Evolutionary conservation across 1,140 invertebrate genomes (phyloP), one percentile per base, ranked within the genome.

Genomic region (Bradysia coprophila): DNA sequence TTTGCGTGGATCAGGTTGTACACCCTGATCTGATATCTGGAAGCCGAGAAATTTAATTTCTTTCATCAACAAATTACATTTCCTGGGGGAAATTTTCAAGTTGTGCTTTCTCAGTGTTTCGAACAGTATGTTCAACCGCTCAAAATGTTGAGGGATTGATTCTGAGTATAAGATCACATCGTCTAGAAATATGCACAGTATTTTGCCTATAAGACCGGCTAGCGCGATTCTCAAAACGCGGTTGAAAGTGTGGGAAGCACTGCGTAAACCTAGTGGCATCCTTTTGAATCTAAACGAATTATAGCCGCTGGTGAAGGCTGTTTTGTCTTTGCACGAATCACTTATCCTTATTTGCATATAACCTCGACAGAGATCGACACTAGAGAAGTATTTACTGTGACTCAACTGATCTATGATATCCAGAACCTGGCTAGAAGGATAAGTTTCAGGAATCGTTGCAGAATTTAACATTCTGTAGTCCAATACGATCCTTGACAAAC

Each of bases 371-470:
- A 71, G 45, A 51, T 73, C 67, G 5, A 71, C 44, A 5, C 61
- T 58, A 10, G 60, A 57, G 48, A 71, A 71, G 45, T 60, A 67
- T 21, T 54, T 55, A 10, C 54, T 46, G 11, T 60, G 59, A 6
- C 54, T 53, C 24, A 71, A 42, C 24, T 50, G 48, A 43, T 66
- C 55, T 20, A 74, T 48, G 24, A 59, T 60, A n/a, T 66, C 58
- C 21, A 63, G 57, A 13, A 73, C 68, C 34, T 59, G 53, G 1
- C 69, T 70, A 6, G 75, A 44, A 1, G 68, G 71, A 51, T 57
- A 71, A 23, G 23, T 41, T 28, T 62, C 54, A 16, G 43, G 46
- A 4, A 59, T 47, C 2, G 53, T 61, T 16, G 49, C 43, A 9
- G 56, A 46, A 45, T 63, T 65, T 19, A 62, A 41, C 49, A 51